phyloP scores from a whole-genome alignment of 23 tunicate species.

The Halocynthia aurantium region DNA sequence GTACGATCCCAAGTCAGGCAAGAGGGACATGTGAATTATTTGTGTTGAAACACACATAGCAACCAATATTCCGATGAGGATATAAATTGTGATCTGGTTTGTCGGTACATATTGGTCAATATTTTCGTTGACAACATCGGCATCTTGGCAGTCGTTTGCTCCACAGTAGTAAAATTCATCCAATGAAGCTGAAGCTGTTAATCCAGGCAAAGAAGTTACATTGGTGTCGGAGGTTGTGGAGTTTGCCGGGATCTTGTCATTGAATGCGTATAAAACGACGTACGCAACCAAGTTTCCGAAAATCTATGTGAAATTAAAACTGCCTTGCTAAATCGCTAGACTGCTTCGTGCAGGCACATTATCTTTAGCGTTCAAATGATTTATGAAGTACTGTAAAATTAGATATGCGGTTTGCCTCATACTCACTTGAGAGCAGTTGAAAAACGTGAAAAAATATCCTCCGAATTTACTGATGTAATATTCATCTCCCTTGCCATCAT shows the following conservation, averaged over 20 bases:
- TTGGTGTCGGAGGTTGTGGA: background rate
- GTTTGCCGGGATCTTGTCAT: background rate
- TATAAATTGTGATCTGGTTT: background rate
- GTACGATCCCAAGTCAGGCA: background rate
- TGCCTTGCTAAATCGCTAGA: background rate
- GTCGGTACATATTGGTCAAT: constrained; percentile 6
- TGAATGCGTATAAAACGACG: background rate
- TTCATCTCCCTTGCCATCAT: background rate
- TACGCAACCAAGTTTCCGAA: constrained; percentile 12
- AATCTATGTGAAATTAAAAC: background rate
- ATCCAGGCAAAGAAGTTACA: background rate
- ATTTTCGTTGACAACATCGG: background rate
- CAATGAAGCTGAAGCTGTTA: background rate
- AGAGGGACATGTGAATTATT: background rate
- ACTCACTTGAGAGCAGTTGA: background rate
- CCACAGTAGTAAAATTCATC: background rate
- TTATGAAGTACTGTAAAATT: too few species aligned
- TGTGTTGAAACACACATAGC: background rate
- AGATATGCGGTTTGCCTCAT: too few species aligned
- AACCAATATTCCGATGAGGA: background rate
- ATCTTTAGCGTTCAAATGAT: too few species aligned
- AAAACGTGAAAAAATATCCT: background rate
- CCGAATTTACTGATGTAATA: background rate
- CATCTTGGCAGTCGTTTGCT: constrained; percentile 2
- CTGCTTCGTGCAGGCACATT: too few species aligned